Base-by-base conservation (phyloP, 2,113 vertebrate species). In the Amphiprion ocellaris region DNA sequence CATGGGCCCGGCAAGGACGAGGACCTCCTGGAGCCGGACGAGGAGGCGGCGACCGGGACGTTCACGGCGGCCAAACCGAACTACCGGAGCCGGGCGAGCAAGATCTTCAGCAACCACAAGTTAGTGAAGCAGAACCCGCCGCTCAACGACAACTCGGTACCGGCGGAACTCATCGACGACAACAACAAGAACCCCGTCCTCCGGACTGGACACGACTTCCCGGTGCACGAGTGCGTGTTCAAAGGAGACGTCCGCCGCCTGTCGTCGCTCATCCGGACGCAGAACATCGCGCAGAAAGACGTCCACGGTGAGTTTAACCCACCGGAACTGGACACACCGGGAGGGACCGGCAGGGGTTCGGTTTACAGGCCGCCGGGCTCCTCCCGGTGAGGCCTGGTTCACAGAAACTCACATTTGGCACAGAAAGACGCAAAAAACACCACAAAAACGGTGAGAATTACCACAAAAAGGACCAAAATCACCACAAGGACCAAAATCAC, bases 181-280 rank as follows among this genome's bases (percentile, higher is more conserved):
- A 93, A 92, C 75, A 95, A 95, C 87, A 94, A 92, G 69, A 95
- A 95, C 84, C 94, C 94, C 12, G 82, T 95, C 10, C 66, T 94
- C 69, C 87, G 81, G 89, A 91, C 81, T 79, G 92, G 76, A 80
- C 91, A 90, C 28, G 95, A 94, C 87, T 99, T 96, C 79, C 98
- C 97, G 3, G 96, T 99, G n/a, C 98, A 99, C 81, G 97, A 99
- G 91, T 97, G 97, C 85, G 98, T 99, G 58, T 99, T 98, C 89
- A 96, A 96, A 87, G 98, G 97, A 52, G 98, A 99, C 86, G 96
- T 99, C 83, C 90, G 97, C 79, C 95, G 95, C 8, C 94, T 99
- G 69, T 99, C 98, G 3, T 97, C 98, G 4, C 96, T 99, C 75
- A 99, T 99, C 92, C 96, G 98, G 81, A 99, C 96, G 2, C 98